Conservation (phyloP, 2,888 invertebrate species). For the Lacanobia oleracea region DNA sequence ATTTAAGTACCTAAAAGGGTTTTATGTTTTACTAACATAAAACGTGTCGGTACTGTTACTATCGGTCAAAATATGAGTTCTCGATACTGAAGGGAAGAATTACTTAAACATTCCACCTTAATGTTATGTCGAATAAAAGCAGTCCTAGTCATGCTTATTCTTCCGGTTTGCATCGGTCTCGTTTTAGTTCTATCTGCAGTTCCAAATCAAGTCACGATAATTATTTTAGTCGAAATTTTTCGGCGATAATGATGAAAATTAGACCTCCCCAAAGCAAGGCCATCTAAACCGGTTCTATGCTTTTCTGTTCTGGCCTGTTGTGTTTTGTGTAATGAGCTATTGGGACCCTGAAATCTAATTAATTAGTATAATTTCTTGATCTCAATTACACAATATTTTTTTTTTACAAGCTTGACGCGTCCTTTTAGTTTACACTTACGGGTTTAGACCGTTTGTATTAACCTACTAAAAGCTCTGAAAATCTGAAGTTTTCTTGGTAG, state of each 20-base stretch:
- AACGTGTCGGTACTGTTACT: conserved; percentile 18
- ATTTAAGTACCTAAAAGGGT: conserved; percentile 33
- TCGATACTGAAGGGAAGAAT: neutral
- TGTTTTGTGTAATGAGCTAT: neutral
- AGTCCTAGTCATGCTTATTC: too few relatives aligned
- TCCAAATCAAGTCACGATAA: neutral
- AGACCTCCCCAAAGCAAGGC: neutral
- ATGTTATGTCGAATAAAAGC: too few relatives aligned
- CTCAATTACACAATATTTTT: too few relatives aligned
- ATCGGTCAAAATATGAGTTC: conserved; percentile 5
- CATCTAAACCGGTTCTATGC: neutral
- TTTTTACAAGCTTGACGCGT: too few relatives aligned
- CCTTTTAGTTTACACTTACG: neutral
- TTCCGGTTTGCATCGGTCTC: too few relatives aligned
- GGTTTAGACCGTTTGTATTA: neutral
- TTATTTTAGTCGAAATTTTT: neutral
- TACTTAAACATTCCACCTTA: neutral
- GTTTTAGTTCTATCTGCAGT: neutral
- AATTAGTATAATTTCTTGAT: neutral
- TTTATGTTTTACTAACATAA: conserved; percentile 23
- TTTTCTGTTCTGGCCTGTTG: neutral
- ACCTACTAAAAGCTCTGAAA: neutral
- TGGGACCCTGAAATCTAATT: neutral
- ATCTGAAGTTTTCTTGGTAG: conserved; percentile 6
- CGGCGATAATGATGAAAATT: too few relatives aligned